Evolutionary conservation across 1,140 invertebrate species (phyloP).

Genomic region (Drosophila erecta): DNA sequence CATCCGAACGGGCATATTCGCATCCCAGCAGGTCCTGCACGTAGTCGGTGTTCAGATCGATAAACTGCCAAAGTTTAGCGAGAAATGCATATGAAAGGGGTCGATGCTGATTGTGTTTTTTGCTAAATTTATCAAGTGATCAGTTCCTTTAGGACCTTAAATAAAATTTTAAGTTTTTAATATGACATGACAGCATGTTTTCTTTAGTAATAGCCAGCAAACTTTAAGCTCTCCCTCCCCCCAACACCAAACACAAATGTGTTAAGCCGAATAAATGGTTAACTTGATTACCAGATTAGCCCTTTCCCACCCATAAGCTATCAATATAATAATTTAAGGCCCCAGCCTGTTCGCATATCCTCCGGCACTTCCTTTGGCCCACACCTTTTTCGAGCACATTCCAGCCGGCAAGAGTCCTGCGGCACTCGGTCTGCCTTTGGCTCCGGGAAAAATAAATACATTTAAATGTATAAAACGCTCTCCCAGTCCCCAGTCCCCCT

Average conservation of each 20-base stretch:
- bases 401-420: conserved; percentile 15
- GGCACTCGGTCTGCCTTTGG: conserved; percentile 27
- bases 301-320: conserved; percentile 9
- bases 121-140: background rate
- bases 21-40: conserved; percentile 47
- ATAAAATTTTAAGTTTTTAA: conserved; percentile 8
- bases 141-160: background rate
- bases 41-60: conserved; percentile 55
- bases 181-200: too few relatives aligned
- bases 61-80: conserved; percentile 56
- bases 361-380: conserved; percentile 26
- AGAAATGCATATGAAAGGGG: conserved; percentile 41
- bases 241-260: background rate
- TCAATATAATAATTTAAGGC: conserved; percentile 50
- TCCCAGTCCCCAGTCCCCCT: background rate
- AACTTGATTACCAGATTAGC: conserved; percentile 37
- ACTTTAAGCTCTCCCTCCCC: background rate
- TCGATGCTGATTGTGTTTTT: too few relatives aligned
- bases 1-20: conserved; percentile 65
- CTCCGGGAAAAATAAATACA: conserved; percentile 54
- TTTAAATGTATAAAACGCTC: conserved; percentile 49
- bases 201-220: background rate
- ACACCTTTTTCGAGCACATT: conserved; percentile 27
- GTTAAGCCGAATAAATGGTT: conserved; percentile 25
- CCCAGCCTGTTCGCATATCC: background rate